These are phyloP conservation scores for Atrichornis clamosus DNA, from an alignment of 2,113 vertebrate genomes.

Conservation along the genomic window DNA sequence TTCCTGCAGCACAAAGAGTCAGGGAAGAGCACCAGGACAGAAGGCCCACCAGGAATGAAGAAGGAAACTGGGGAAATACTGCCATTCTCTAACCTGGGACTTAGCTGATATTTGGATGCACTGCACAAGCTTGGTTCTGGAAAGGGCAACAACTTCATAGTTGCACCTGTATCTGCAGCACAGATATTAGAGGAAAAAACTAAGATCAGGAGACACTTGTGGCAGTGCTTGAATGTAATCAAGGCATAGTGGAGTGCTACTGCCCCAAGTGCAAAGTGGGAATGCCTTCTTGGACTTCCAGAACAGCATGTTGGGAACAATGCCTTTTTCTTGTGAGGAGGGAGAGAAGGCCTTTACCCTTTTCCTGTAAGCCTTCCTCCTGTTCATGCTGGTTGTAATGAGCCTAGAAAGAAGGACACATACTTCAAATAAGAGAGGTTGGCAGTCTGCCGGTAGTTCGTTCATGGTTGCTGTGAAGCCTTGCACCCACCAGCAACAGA, in stretches of 20 bases:
- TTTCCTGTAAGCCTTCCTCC: neutral
- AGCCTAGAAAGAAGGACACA: neutral
- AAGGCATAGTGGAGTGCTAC: neutral
- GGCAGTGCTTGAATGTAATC: neutral
- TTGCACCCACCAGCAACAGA: neutral
- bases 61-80: neutral
- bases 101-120: neutral
- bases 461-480: fast-evolving
- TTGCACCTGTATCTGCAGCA: neutral
- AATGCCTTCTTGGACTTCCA: neutral
- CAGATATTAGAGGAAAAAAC: neutral
- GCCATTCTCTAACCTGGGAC: neutral
- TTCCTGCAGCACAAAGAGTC: neutral
- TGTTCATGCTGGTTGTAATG: neutral
- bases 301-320: fast-evolving
- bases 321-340: neutral
- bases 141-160: neutral
- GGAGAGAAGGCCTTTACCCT: fast-evolving
- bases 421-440: neutral
- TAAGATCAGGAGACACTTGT: neutral
- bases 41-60: neutral
- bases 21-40: neutral
- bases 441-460: too few species aligned
- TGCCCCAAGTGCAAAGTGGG: neutral
- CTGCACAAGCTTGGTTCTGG: neutral